These are phyloP conservation scores for Phymorhynchus buccinoides DNA, from an alignment of 1,140 invertebrate species.

Conservation along the genomic window DNA sequence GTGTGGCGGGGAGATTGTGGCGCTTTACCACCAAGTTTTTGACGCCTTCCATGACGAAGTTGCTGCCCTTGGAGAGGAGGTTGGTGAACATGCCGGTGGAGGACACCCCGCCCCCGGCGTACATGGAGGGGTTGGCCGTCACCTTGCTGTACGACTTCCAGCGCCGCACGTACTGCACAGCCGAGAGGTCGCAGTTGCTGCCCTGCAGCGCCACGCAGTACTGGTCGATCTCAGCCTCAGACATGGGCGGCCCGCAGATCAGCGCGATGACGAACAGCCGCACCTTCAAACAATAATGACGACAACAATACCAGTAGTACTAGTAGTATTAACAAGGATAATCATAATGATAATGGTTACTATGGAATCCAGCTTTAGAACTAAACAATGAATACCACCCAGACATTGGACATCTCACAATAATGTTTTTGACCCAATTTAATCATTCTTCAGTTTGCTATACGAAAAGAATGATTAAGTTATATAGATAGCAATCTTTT, in stretches of 20 bases:
- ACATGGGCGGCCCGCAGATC: conserved; percentile 84
- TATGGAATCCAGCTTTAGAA: too few species aligned
- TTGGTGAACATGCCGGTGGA: conserved; percentile 98
- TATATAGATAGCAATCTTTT: too few species aligned
- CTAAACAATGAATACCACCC: too few species aligned
- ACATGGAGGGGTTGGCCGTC: conserved; percentile 76
- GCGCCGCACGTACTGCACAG: conserved; percentile 88
- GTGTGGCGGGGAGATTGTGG: conserved; percentile 93
- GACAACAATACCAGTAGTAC: too few species aligned
- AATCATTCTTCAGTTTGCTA: too few species aligned
- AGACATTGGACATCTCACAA: too few species aligned
- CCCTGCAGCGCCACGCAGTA: conserved; percentile 84
- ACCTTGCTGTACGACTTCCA: conserved; percentile 93
- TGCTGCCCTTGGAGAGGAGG: conserved; percentile 95
- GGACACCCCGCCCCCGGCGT: conserved; percentile 93
- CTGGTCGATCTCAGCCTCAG: conserved; percentile 87
- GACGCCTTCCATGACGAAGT: conserved; percentile 99
- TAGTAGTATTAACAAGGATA: too few species aligned
- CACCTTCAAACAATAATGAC: too few species aligned
- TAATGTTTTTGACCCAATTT: too few species aligned
- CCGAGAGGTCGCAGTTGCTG: conserved; percentile 88
- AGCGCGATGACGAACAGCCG: conserved; percentile 96
- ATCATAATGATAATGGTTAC: too few species aligned
- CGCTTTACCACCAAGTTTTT: conserved; percentile 99
- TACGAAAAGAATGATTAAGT: too few species aligned